These are phyloP conservation scores for Melitaea cinxia DNA, from an alignment of 1,140 invertebrate species.

Conservation along the genomic window DNA sequence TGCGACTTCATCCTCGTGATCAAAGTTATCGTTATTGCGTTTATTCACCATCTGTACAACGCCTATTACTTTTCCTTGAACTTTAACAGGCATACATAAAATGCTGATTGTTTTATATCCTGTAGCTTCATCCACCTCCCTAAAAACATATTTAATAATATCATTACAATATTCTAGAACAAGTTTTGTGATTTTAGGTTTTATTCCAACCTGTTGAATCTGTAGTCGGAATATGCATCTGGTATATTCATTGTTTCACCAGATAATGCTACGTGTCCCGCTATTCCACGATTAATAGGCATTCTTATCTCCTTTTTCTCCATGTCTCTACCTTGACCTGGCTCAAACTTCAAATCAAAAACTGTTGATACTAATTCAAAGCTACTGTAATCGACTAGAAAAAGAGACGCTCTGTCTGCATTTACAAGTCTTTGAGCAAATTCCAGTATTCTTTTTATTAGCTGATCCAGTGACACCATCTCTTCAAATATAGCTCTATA, in stretches of 20 bases:
- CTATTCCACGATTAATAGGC: constrained; percentile 83
- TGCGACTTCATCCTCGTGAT: constrained; percentile 89
- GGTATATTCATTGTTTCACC: constrained; percentile 90
- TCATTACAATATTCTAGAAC: not conserved
- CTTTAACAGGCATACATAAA: constrained; percentile 93
- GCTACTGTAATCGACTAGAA: constrained; percentile 87
- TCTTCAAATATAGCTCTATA: constrained; percentile 88
- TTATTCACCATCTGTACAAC: constrained; percentile 96
- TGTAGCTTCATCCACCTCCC: constrained; percentile 88
- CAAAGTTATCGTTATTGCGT: constrained; percentile 84
- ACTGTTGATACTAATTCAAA: constrained; percentile 91
- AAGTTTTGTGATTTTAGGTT: not conserved
- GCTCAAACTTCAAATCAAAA: constrained; percentile 86
- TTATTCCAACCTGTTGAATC: constrained; percentile 86
- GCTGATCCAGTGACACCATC: constrained; percentile 91
- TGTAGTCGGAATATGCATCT: constrained; percentile 89
- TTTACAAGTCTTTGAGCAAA: constrained; percentile 90
- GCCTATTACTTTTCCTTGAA: constrained; percentile 88
- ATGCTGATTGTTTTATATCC: constrained; percentile 90
- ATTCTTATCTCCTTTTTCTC: constrained; percentile 81
- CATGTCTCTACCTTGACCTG: constrained; percentile 51
- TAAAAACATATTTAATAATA: constrained; percentile 37
- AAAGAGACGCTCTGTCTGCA: constrained; percentile 90
- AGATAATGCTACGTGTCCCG: constrained; percentile 87
- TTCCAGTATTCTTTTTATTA: constrained; percentile 93